These are phyloP conservation scores for Coccyzus lansbergi DNA, from an alignment of 2,797 vertebrate species.

Conservation along the genomic window DNA sequence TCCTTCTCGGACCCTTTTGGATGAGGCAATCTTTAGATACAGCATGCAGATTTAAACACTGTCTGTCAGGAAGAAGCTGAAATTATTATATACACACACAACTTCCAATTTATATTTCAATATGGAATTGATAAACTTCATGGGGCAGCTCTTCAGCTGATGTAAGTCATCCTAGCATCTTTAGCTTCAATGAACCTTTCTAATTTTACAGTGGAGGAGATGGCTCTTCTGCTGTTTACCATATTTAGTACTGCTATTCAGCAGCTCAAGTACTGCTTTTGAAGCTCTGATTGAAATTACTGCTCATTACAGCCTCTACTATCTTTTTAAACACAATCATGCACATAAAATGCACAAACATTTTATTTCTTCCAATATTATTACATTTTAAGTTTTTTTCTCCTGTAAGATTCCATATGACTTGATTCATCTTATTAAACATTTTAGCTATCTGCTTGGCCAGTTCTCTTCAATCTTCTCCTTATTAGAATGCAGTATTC, in stretches of 20 bases:
- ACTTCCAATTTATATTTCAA: slow-evolving; percentile 24
- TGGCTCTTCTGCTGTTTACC: slow-evolving; percentile 45
- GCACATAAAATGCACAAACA: slow-evolving; percentile 43
- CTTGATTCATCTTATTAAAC: neutral
- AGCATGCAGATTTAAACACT: neutral
- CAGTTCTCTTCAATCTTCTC: neutral
- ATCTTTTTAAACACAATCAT: slow-evolving; percentile 52
- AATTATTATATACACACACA: neutral
- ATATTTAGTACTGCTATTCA: slow-evolving; percentile 58
- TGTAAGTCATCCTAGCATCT: slow-evolving; percentile 34
- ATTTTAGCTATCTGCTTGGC: neutral
- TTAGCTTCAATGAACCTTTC: slow-evolving; percentile 47
- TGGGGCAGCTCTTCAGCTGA: slow-evolving; percentile 43
- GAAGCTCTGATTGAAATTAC: slow-evolving; percentile 67
- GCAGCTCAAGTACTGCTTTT: slow-evolving; percentile 55
- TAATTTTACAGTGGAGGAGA: slow-evolving; percentile 30
- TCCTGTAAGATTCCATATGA: neutral
- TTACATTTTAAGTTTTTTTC: slow-evolving; percentile 2
- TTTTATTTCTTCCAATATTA: slow-evolving; percentile 27
- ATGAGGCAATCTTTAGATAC: neutral
- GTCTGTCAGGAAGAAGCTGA: slow-evolving; percentile 3
- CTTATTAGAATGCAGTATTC: neutral
- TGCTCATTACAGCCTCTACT: slow-evolving; percentile 47
- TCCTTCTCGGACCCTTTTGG: neutral
- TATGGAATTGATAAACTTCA: slow-evolving; percentile 39